Evolutionary conservation across 2,888 invertebrate genomes (phyloP).

Genomic region (Hypomecis atomaria): DNA sequence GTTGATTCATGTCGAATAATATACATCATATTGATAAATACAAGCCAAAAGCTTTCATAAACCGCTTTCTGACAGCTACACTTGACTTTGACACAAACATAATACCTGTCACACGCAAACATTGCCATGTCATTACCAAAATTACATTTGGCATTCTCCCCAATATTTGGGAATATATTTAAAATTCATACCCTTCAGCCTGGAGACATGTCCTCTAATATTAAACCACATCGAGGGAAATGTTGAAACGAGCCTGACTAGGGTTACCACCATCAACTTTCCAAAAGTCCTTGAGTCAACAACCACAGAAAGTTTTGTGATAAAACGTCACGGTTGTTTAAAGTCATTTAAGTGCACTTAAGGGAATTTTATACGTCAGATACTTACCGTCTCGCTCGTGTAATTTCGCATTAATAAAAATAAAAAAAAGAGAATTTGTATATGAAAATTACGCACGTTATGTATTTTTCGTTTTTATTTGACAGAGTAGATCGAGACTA

Average conservation of each 20-base stretch:
- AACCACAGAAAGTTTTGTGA: constrained; percentile 16
- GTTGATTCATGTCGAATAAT: neutral
- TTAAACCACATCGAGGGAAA: constrained; percentile 37
- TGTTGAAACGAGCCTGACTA: constrained; percentile 33
- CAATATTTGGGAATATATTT: constrained; percentile 37
- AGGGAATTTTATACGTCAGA: no score
- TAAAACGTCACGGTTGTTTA: constrained; percentile 14
- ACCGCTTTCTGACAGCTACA: neutral
- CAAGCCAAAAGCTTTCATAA: constrained; percentile 2
- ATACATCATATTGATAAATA: neutral
- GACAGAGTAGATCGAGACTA: no score
- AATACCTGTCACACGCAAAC: constrained; percentile 11
- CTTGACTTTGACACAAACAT: constrained; percentile 9
- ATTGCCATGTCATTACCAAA: constrained; percentile 36
- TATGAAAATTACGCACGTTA: no score
- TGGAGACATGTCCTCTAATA: constrained; percentile 34
- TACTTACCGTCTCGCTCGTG: no score
- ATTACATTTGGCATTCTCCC: constrained; percentile 35
- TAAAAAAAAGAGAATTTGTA: no score
- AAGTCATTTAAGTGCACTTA: constrained; percentile 8
- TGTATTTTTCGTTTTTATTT: no score
- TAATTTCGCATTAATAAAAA: no score
- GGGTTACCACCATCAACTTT: constrained; percentile 24
- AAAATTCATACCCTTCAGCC: constrained; percentile 38
- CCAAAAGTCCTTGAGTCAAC: constrained; percentile 16